A percentile compares a stretch with the other conserved stretches of the same genome.
These are phyloP conservation scores for Melanotaenia nigrans DNA, from an alignment of 2,797 vertebrate species.

Conservation along the genomic window DNA sequence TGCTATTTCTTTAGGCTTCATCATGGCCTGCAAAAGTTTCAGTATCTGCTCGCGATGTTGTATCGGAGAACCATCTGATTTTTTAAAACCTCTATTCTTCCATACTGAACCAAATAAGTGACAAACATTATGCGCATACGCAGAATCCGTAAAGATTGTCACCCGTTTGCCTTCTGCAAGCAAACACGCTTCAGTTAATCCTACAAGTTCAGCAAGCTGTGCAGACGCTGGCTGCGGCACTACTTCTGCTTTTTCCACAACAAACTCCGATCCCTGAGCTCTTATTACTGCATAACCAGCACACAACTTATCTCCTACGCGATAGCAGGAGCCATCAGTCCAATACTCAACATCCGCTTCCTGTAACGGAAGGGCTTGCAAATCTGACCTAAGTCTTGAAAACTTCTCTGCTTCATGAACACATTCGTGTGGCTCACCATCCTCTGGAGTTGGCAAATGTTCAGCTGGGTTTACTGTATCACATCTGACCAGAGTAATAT, in stretches of 20 bases:
- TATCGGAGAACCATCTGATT: background rate
- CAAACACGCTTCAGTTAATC: background rate
- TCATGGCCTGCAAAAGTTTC: too few relatives aligned
- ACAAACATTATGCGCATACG: background rate
- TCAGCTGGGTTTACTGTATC: conserved; percentile 7
- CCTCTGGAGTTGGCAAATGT: background rate
- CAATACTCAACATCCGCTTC: background rate
- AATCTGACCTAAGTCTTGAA: background rate
- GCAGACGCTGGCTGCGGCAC: background rate
- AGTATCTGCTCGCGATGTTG: too few relatives aligned
- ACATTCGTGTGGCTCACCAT: conserved; percentile 3
- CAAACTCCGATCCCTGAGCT: background rate
- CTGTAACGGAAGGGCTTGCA: conserved; percentile 3
- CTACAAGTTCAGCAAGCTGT: background rate
- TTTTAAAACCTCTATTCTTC: background rate
- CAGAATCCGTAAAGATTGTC: conserved; percentile 1
- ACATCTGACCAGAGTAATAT: background rate
- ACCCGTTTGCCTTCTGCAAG: background rate
- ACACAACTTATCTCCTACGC: background rate
- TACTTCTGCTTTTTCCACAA: background rate
- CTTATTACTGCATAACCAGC: background rate
- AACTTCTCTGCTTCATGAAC: conserved; percentile 17
- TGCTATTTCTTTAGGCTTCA: too few relatives aligned
- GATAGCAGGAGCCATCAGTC: conserved; percentile 1
- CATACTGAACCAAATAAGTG: background rate